Conservation (phyloP, 2,113 vertebrate species). For the Pseudorectes ferrugineus region DNA sequence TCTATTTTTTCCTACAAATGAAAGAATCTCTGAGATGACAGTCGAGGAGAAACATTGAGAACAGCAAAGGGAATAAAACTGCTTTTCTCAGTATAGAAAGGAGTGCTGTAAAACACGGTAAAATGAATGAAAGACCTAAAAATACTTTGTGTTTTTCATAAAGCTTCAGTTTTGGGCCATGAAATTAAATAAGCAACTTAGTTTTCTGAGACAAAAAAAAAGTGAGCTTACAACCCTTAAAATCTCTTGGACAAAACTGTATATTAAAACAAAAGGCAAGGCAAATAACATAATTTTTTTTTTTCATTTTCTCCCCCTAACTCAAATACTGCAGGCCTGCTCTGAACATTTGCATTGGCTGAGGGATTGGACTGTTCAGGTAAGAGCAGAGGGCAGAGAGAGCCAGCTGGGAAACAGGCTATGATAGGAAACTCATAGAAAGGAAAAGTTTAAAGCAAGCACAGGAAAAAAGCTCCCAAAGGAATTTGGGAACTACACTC, state of each 20-base stretch:
- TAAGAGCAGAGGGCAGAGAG: not conserved
- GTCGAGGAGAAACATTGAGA: not conserved
- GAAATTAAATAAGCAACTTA: not conserved
- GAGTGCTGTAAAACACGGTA: not conserved
- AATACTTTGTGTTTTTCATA: not conserved
- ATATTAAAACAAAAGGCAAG: not conserved
- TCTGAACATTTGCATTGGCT: not conserved
- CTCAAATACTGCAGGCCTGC: not conserved
- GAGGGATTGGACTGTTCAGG: not conserved
- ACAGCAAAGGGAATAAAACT: not conserved
- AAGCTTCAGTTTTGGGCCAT: not conserved
- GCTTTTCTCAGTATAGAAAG: not conserved
- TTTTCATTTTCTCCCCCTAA: not conserved
- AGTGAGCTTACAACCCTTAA: not conserved
- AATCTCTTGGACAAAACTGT: not conserved
- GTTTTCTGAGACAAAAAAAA: not conserved
- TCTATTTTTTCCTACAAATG: not conserved
- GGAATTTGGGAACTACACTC: not conserved
- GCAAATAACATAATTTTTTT: not conserved
- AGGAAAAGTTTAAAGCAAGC: not conserved
- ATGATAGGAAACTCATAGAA: not conserved
- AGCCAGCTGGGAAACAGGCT: not conserved
- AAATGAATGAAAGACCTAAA: not conserved
- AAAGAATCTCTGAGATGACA: not conserved
- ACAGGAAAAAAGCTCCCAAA: not conserved